Evolutionary conservation across 2,113 vertebrate species (phyloP), one percentile per base, ranked within the genome.

Genomic region (Salminus brasiliensis): DNA sequence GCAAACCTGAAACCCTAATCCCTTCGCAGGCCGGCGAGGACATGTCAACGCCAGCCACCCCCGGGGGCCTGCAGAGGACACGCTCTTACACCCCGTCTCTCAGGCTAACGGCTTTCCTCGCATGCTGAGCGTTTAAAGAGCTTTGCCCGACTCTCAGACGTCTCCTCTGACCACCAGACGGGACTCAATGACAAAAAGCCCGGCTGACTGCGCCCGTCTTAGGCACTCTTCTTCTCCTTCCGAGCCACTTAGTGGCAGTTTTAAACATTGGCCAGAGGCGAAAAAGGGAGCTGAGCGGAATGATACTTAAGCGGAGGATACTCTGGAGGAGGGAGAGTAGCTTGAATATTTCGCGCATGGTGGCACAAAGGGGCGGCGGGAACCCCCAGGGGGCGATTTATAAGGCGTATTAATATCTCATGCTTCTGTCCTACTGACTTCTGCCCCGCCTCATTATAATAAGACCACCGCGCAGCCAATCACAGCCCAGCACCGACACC

Each of bases 341-440:
- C 49, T 57, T 83, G 74, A 70, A 76, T 63, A 83, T 60, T 66
- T 78, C 16, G 25, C 49, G 10, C 57, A 68, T 55, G 72, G 72
- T 49, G 65, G 55, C 32, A 36, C 60, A 32, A 52, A 69, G 69
- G 78, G 78, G 45, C 55, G 52, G 23, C 27, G 11, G 30, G 25
- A 72, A 60, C 69, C 74, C 79, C 62, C 77, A 47, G 79, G 81
- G 84, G 82, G 63, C 39, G 71, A 77, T 79, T 80, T 76, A 80
- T 80, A 78, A 82, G 77, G 13, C n/a, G 25, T 76, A 88, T 93
- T 90, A 93, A 92, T 93, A 90, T 92, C 76, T 65, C 68, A n/a
- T 85, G 83, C 34, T 53, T 47, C 75, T 70, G 74, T 80, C 76
- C 83, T 70, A 78, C 85, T 78, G 82, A 83, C 74, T 76, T 72